A percentile compares a stretch with the other conserved stretches of the same genome.
Conservation (phyloP, 1,140 invertebrate genomes). For the Drosophila baimaii region DNA sequence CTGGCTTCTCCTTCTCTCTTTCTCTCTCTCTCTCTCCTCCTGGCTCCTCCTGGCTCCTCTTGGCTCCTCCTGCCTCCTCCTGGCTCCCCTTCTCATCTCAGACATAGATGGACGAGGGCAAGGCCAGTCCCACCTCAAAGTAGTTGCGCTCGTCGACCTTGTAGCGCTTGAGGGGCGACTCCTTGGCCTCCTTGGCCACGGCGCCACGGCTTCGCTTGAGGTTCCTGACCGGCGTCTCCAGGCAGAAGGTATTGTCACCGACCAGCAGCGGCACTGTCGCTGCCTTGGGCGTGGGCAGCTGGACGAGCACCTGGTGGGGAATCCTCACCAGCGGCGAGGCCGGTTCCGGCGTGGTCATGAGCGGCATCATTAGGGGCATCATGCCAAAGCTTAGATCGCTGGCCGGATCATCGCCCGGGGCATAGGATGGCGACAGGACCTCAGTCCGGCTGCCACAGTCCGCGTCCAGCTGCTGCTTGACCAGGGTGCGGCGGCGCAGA, state of each 20-base stretch:
- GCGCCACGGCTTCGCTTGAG: constrained; percentile 34
- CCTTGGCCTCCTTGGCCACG: constrained; percentile 18
- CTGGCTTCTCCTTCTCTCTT: constrained; percentile 22
- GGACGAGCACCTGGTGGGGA: constrained; percentile 37
- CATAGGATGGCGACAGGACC: constrained; percentile 79
- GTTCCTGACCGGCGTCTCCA: constrained; percentile 64
- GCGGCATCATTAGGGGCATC: constrained; percentile 18
- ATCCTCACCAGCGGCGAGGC: constrained; percentile 43
- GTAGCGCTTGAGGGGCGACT: constrained; percentile 70
- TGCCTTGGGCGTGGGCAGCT: constrained; percentile 49
- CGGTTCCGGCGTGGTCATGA: constrained; percentile 50
- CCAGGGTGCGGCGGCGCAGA: constrained; percentile 69
- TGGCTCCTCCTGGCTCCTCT: background rate
- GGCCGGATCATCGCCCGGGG: constrained; percentile 79
- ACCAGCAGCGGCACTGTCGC: background rate
- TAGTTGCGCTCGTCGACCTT: constrained; percentile 76
- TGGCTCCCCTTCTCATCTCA: constrained; percentile 8
- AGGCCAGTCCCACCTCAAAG: constrained; percentile 77
- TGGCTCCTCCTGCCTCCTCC: background rate
- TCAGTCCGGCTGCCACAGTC: constrained; percentile 21
- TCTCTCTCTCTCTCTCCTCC: background rate
- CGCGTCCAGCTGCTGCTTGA: constrained; percentile 71
- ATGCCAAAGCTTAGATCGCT: constrained; percentile 74
- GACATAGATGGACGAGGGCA: constrained; percentile 80
- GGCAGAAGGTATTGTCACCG: constrained; percentile 59